phyloP scores from a whole-genome alignment of 2,113 vertebrate genomes.

The Oxyruncus cristatus region DNA sequence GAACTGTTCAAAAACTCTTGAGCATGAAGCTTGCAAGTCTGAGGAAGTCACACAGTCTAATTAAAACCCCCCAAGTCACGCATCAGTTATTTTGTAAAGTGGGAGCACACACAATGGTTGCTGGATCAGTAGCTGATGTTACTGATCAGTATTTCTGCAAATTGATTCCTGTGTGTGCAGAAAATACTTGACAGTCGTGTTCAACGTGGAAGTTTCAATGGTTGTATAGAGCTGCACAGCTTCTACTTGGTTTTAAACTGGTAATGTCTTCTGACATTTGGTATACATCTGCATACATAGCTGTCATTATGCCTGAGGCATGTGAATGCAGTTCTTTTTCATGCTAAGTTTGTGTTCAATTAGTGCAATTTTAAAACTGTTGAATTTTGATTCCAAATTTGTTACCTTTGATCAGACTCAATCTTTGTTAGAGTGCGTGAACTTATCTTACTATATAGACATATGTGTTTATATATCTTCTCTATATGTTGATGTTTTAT shows the following conservation, averaged over 20 bases:
- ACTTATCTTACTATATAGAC: background rate
- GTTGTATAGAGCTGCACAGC: background rate
- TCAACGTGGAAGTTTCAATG: background rate
- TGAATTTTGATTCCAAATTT: background rate
- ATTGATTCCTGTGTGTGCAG: background rate
- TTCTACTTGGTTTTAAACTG: background rate
- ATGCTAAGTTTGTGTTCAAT: background rate
- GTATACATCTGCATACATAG: accelerated
- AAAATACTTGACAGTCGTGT: background rate
- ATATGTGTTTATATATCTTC: background rate
- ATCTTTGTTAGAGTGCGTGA: background rate
- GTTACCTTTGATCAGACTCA: background rate
- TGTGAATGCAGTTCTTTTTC: background rate
- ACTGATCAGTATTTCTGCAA: background rate
- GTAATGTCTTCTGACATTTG: background rate
- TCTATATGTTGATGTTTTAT: background rate
- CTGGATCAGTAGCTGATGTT: background rate
- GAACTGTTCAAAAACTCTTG: background rate
- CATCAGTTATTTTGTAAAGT: background rate
- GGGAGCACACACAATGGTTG: background rate
- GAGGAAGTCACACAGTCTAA: background rate
- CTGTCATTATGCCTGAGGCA: background rate
- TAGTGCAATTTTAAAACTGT: background rate
- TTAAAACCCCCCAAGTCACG: background rate
- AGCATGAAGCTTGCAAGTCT: background rate